Evolutionary conservation across 2,888 invertebrate species (phyloP).

Genomic region (Orchesella flavescens): DNA sequence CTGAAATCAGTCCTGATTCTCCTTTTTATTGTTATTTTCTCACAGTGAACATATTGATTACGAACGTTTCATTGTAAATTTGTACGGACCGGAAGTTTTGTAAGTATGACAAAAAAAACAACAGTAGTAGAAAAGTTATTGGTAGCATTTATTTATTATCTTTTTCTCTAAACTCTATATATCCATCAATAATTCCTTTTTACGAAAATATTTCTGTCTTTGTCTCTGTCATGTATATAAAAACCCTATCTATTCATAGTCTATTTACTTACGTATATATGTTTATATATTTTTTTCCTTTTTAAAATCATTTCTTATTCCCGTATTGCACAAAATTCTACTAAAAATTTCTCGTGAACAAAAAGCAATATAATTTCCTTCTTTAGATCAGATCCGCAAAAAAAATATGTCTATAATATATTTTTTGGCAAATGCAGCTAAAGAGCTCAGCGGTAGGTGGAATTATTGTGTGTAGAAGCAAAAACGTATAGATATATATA

Average conservation of each 20-base stretch:
- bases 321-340: neutral
- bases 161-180: too few species aligned
- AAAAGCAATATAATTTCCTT: slow-evolving; percentile 23
- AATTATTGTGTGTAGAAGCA: slow-evolving; percentile 44
- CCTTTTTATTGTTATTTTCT: slow-evolving; percentile 56
- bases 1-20: slow-evolving; percentile 31
- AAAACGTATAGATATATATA: neutral
- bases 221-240: too few species aligned
- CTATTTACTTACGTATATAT: too few species aligned
- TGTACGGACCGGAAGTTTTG: slow-evolving; percentile 73
- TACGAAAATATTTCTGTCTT: too few species aligned
- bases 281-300: too few species aligned
- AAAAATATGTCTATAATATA: slow-evolving; percentile 27
- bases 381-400: slow-evolving; percentile 43
- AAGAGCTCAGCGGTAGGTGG: slow-evolving; percentile 63
- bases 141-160: neutral
- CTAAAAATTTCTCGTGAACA: too few species aligned
- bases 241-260: too few species aligned
- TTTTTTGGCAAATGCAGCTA: slow-evolving; percentile 58
- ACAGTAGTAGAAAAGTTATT: slow-evolving; percentile 12
- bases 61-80: slow-evolving; percentile 74
- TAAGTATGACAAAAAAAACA: slow-evolving; percentile 70
- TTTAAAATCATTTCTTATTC: neutral
- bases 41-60: slow-evolving; percentile 71
- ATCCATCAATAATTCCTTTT: too few species aligned